Evolutionary conservation across 2,888 invertebrate species (phyloP), one percentile per base, ranked within the genome.

Genomic region (Heterodera filipjevi): DNA sequence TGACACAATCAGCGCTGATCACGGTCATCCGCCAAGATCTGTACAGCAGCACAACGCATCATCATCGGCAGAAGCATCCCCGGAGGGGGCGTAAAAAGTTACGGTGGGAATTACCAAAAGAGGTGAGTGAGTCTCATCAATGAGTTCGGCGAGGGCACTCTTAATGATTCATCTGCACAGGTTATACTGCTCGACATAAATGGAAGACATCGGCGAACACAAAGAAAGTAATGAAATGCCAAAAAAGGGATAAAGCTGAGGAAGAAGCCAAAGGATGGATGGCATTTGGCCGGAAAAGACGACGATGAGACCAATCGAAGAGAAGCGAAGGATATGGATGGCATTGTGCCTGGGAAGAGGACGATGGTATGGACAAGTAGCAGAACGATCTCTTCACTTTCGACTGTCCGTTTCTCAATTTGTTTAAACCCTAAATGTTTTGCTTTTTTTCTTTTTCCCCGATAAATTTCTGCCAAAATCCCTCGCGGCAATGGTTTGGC

Each of bases 381-480:
- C 49, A 10, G 44, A 49, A 3, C 49, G 49, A 49, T 59, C 59
- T 59, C 27, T 59, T 27, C 59, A 22, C n/a, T n/a, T 59, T 59
- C 19, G 8, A 59, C n/a, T 59, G 27, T 19, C 49, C 49, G 16
- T 49, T 44, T 49, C 16, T 49, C 49, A 59, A 59, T 59, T 59
- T 19, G 6, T 59, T 59, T n/a, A 59, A n/a, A 0, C 27, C 6
- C 49, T 19, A 12, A 49, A n/a, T n/a, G 3, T 27, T 19, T 59
- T 59, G n/a, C 22, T 59, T n/a, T n/a, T 59, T n/a, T n/a, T n/a
- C n/a, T 59, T 59, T 59, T n/a, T 22, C 19, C 16, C 49, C n/a
- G n/a, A 59, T n/a, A 59, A n/a, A 27, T 49, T 59, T 59, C 59
- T 59, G 59, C 59, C 59, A 59, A 59, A 59, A 59, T 59, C n/a